Percentiles rank a stretch among this genome's conserved stretches.
phyloP scores from a whole-genome alignment of 2,113 vertebrate genomes.

The Collichthys lucidus region DNA sequence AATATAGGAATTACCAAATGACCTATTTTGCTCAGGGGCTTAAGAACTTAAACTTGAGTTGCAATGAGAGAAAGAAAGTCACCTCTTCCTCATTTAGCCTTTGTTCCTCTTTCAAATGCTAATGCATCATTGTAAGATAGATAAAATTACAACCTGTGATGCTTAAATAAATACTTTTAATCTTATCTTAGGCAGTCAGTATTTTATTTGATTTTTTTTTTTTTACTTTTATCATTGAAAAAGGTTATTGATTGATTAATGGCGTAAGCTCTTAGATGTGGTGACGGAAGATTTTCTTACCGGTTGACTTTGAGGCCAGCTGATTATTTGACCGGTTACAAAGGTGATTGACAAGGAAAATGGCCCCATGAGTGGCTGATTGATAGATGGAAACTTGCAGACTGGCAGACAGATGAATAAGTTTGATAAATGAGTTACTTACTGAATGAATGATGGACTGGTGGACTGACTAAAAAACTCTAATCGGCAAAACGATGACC shows the following conservation, averaged over 20 bases:
- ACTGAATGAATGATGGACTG: slow-evolving; percentile 12
- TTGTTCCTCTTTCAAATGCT: neutral
- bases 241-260: neutral
- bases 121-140: neutral
- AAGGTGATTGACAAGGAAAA: slow-evolving; percentile 23
- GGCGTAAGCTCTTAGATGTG: too few species aligned
- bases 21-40: slow-evolving; percentile 38
- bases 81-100: neutral
- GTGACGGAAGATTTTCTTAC: neutral
- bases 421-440: slow-evolving; percentile 13
- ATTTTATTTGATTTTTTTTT: neutral
- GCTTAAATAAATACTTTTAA: neutral
- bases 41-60: neutral
- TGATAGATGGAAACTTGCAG: slow-evolving; percentile 14
- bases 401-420: slow-evolving; percentile 22
- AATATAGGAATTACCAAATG: neutral
- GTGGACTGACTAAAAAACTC: slow-evolving; percentile 21
- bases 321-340: slow-evolving; percentile 2
- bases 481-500: neutral
- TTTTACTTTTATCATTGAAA: neutral
- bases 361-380: neutral
- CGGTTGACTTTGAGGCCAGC: neutral
- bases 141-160: neutral
- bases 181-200: too few species aligned
- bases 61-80: slow-evolving; percentile 10